Percentiles rank a stretch among this genome's conserved stretches.
phyloP scores from a whole-genome alignment of 2,888 invertebrate genomes.

The Allygus modestus region DNA sequence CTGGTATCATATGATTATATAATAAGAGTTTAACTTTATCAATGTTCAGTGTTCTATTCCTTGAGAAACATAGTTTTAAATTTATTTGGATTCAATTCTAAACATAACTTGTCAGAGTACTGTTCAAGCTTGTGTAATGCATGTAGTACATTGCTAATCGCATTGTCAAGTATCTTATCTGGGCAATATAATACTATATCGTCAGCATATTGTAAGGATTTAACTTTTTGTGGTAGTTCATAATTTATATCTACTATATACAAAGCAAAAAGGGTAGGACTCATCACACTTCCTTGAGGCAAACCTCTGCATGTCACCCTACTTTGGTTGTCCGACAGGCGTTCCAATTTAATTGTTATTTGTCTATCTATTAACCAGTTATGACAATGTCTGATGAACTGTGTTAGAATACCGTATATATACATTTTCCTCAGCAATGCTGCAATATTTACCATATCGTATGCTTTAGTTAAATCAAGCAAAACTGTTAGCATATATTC shows the following conservation, averaged over 20 bases:
- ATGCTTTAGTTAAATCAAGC: conserved; percentile 14
- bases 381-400: conserved; percentile 2
- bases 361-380: conserved; percentile 5
- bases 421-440: conserved; percentile 18
- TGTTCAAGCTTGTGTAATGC: background rate
- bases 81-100: conserved; percentile 17
- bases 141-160: background rate
- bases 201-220: conserved; percentile 37
- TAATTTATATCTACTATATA: conserved; percentile 2
- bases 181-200: background rate
- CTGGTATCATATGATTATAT: background rate
- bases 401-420: background rate
- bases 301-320: conserved; percentile 19
- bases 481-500: background rate
- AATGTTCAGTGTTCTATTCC: background rate
- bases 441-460: background rate
- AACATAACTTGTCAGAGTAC: background rate
- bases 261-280: conserved; percentile 8
- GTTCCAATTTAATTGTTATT: background rate
- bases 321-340: background rate
- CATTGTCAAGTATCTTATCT: background rate
- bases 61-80: background rate
- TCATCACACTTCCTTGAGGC: too few species aligned
- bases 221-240: background rate
- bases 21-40: background rate